phyloP scores from a whole-genome alignment of 2,113 vertebrate genomes.

The Chroicocephalus ridibundus region DNA sequence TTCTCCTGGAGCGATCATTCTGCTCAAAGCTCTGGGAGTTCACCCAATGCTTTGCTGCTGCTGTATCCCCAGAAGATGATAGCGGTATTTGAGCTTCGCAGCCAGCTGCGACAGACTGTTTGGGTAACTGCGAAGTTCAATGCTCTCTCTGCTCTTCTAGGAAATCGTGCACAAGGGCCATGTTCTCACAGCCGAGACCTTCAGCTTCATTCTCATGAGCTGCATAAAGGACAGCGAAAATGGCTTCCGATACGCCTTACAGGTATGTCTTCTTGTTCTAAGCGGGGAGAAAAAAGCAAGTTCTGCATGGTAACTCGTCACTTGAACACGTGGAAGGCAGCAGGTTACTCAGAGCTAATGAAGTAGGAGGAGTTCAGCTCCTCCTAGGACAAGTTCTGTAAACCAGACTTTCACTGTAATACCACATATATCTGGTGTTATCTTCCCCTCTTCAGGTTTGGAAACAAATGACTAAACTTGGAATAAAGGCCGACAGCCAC shows the following conservation, averaged over 20 bases:
- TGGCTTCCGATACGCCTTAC: slow-evolving; percentile 87
- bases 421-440: not conserved
- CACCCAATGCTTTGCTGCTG: not conserved
- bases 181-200: slow-evolving; percentile 83
- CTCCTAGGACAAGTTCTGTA: not conserved
- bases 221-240: slow-evolving; percentile 85
- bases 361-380: not conserved
- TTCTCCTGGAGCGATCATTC: not conserved
- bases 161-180: slow-evolving; percentile 88
- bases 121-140: not conserved
- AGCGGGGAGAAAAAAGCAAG: not conserved
- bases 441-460: slow-evolving; percentile 81
- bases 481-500: slow-evolving; percentile 77
- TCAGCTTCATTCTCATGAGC: slow-evolving; percentile 90
- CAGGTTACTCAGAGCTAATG: not conserved
- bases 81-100: not conserved
- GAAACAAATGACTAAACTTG: slow-evolving; percentile 86
- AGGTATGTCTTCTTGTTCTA: slow-evolving; percentile 70
- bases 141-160: slow-evolving; percentile 64
- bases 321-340: accelerated
- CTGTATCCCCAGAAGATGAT: not conserved
- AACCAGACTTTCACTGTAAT: not conserved
- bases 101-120: not conserved
- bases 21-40: not conserved
- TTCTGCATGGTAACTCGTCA: not conserved